Percentiles rank a stretch among this genome's conserved stretches.
Evolutionary conservation across 2,888 invertebrate genomes (phyloP).

Genomic region (Muscina levida): DNA sequence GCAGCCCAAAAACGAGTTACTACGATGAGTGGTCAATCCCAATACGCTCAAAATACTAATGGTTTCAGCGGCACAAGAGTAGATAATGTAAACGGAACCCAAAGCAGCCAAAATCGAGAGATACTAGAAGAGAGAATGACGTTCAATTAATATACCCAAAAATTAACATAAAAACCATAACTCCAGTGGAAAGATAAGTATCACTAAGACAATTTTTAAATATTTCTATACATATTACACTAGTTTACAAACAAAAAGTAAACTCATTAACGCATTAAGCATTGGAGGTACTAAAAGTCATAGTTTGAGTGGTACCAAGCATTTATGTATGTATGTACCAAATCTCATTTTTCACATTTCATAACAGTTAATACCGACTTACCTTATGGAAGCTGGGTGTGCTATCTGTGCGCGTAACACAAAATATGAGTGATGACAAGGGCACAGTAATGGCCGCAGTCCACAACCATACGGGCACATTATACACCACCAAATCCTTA

Average conservation of each 20-base stretch:
- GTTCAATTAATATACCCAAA: no score
- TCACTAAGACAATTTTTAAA: no score
- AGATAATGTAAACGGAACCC: constrained; percentile 82
- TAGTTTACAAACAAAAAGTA: neutral
- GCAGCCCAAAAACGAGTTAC: constrained; percentile 83
- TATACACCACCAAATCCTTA: neutral
- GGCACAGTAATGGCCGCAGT: neutral
- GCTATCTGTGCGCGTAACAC: constrained; percentile 35
- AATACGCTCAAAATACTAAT: constrained; percentile 81
- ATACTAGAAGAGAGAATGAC: no score
- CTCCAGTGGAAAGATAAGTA: no score
- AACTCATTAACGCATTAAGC: no score
- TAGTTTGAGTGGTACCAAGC: no score
- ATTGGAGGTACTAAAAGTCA: no score
- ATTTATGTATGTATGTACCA: no score
- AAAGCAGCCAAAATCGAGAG: constrained; percentile 67
- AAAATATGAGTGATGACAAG: constrained; percentile 30
- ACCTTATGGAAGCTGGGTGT: constrained; percentile 48
- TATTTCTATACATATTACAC: no score
- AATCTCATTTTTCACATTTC: no score
- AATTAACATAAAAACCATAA: no score
- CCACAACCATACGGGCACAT: constrained; percentile 33
- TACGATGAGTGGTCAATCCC: constrained; percentile 82
- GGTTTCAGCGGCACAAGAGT: constrained; percentile 83
- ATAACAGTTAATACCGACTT: no score